Percentiles rank a stretch among this genome's conserved stretches.
phyloP scores from a whole-genome alignment of 1,140 invertebrate species.

The Drosophila yakuba region DNA sequence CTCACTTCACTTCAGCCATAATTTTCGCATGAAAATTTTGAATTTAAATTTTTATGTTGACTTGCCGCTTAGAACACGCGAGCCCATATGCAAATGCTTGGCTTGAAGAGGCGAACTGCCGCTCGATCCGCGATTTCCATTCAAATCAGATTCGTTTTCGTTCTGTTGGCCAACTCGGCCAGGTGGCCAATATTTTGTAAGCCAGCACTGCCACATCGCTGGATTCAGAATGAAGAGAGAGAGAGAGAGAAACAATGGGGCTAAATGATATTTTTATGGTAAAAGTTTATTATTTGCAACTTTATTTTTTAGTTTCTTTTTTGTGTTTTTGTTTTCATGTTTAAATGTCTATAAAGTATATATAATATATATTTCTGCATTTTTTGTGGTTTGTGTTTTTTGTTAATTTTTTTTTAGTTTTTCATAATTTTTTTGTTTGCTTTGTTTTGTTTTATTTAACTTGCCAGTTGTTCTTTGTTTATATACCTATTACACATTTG shows the following conservation, averaged over 20 bases:
- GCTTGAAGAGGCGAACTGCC: conserved; percentile 7
- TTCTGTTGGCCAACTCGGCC: conserved; percentile 9
- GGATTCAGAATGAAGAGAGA: background rate
- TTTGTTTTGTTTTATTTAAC: conserved; percentile 57
- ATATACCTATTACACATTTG: conserved; percentile 74
- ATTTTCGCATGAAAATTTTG: background rate
- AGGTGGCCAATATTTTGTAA: conserved; percentile 4
- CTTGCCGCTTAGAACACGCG: background rate
- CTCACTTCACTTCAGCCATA: background rate
- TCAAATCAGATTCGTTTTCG: conserved; percentile 2
- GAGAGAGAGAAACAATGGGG: background rate
- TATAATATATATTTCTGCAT: conserved; percentile 84
- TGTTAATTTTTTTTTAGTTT: conserved; percentile 50
- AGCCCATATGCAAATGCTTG: background rate
- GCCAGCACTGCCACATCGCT: conserved; percentile 6
- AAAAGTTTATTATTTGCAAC: conserved; percentile 84
- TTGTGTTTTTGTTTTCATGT: conserved; percentile 75
- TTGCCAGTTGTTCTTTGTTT: conserved; percentile 56
- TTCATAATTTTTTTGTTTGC: conserved; percentile 41
- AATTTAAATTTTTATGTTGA: background rate
- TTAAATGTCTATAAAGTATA: conserved; percentile 85
- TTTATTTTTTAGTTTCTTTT: conserved; percentile 83
- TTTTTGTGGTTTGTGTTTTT: conserved; percentile 45
- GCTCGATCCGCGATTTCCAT: background rate
- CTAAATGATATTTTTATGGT: conserved; percentile 71